Evolutionary conservation across 2,797 vertebrate genomes (phyloP), one percentile per base, ranked within the genome.

Genomic region (Amniataba percoides): DNA sequence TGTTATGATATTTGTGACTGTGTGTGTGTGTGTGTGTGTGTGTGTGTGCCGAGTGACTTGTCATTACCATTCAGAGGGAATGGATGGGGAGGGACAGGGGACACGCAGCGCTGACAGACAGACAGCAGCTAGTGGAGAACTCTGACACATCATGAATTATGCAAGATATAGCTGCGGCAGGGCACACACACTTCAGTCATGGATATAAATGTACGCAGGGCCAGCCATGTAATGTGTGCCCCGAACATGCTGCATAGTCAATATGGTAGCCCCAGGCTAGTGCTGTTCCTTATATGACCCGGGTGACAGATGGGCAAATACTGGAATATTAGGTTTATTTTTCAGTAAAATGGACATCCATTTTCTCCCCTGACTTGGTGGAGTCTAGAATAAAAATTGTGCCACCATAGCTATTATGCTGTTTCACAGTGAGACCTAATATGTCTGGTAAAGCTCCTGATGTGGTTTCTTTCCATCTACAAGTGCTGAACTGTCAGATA

Each of bases 81-180:
- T 76, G 76, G 84, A 81, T 76, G 69, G 76, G 75, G 72, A 83
- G 87, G 87, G 88, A 86, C 83, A 85, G 70, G 88, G 87, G 90
- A 90, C 86, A 80, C 12, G 23, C 60, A 65, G 77, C 71, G 78
- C 81, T 90, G 92, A 92, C 91, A 93, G 90, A 91, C 85, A 86
- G 83, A 87, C 87, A 88, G 79, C 82, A 83, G 91, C 80, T n/a
- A 89, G 84, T 58, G 78, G 81, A 89, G 83, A 85, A 86, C 76
- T 91, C 86, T 92, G 93, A 93, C 89, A 88, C 78, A 16, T 82
- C 79, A 91, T 93, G 92, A 93, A 94, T 94, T 87, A 94, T 94
- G 88, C 90, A 94, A 82, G 36, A 59, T 81, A 52, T 84, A 75
- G 89, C 90, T 75, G 89, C 80, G n/a, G 78, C 76, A 42, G 82